Percentiles rank a stretch among this genome's conserved stretches.
Evolutionary conservation across 2,797 vertebrate genomes (phyloP).

Genomic region (Pangasius macronema): DNA sequence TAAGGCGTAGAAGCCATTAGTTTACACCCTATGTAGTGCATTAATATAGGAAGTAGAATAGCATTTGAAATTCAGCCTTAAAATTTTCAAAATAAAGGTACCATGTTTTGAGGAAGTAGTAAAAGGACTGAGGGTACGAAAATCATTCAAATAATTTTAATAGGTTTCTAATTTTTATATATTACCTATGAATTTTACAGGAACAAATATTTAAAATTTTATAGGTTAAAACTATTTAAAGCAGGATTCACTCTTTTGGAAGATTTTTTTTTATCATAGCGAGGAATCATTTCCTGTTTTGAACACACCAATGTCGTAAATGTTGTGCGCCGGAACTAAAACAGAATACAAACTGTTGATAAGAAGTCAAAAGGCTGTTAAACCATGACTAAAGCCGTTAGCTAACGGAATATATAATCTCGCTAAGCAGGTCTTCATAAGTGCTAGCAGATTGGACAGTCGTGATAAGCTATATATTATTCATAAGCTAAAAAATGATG

Average conservation of each 20-base stretch:
- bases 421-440: background rate
- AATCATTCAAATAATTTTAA: background rate
- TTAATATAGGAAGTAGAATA: no score
- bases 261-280: constrained; percentile 21
- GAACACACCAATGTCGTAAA: no score
- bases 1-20: background rate
- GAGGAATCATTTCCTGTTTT: background rate
- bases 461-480: background rate
- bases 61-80: background rate
- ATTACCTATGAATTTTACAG: background rate
- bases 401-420: background rate
- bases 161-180: background rate
- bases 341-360: constrained; percentile 8
- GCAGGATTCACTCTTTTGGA: background rate
- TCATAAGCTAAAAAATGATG: background rate
- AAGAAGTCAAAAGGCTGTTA: background rate
- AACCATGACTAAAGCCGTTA: no score
- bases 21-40: background rate
- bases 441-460: background rate
- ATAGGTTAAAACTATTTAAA: background rate
- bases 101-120: background rate
- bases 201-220: background rate
- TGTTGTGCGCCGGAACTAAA: constrained; percentile 23
- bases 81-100: constrained; percentile 18
- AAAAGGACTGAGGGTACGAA: background rate